phyloP scores from a whole-genome alignment of 2,797 vertebrate species.

The Dromococcyx pavoninus region DNA sequence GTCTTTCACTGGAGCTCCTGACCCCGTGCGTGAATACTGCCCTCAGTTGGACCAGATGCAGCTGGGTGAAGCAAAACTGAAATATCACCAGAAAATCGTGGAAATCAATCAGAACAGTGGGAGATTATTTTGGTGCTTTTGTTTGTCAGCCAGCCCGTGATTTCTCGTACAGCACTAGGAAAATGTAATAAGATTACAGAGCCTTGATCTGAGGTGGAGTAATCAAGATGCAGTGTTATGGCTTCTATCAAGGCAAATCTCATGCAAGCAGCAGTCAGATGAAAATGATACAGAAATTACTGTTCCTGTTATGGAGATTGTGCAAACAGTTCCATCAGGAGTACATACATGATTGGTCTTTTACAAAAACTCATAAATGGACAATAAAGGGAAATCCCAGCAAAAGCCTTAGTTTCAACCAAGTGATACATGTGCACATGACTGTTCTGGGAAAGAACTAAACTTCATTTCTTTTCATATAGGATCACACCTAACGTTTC shows the following conservation, averaged over 20 bases:
- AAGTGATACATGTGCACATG: background rate
- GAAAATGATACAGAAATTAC: background rate
- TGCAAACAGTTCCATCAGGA: rapidly evolving
- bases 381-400: background rate
- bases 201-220: background rate
- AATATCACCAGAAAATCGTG: background rate
- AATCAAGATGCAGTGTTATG: background rate
- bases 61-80: background rate
- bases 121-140: background rate
- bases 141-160: background rate
- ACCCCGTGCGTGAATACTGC: background rate
- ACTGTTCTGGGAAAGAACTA: background rate
- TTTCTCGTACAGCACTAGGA: background rate
- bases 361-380: background rate
- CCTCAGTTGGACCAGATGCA: background rate
- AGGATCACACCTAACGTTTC: background rate
- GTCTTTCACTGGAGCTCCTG: background rate
- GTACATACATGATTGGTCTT: background rate
- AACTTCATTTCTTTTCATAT: background rate
- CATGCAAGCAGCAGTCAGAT: background rate
- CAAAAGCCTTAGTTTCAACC: background rate
- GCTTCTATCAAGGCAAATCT: background rate
- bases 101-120: background rate
- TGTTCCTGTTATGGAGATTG: background rate
- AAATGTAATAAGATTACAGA: background rate